Evolutionary conservation across 2,888 invertebrate genomes (phyloP), one percentile per base, ranked within the genome.

Genomic region (Eulithis prunata): DNA sequence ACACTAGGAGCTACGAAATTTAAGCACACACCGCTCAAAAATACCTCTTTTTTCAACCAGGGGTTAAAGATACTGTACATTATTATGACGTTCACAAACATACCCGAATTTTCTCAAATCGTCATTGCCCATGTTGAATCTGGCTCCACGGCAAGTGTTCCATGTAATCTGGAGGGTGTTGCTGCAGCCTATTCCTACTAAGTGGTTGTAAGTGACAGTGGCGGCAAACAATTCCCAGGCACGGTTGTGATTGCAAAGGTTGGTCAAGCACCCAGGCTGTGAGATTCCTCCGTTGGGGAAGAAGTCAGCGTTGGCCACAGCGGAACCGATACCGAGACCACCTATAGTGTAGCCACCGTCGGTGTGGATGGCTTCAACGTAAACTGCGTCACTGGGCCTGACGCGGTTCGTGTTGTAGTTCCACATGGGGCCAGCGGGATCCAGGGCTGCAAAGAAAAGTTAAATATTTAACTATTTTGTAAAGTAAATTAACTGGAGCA

Each of bases 231-330:
- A 64, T 43, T 84, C 79, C 81, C 82, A 87, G 4, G 87, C 80
- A 6, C 86, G 82, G 64, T 85, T 82, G 75, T 87, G 88, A 69
- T 83, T 76, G 75, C 87, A 88, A 10, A 84, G 21, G 61, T 71
- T 78, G 12, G 79, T 78, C 0, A 78, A 1, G 62, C 88, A 88
- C 8, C 85, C 86, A 1, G 87, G 85, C 60, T 86, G 85, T 5
- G 78, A 78, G 49, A 69, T 80, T 2, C 94, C 94, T 49, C 91
- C 89, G 74, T 95, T 94, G 13, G 94, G 94, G 90, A 93, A 94
- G 81, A 94, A 94, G 79, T 94, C 94, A 2, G 83, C 94, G 70
- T 94, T 85, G 1, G 90, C 94, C 6, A 94, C 80, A 6, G 88
- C 78, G 1, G 83, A 78, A 0, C 94, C 94, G 32, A 87, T 94